Evolutionary conservation across 92 coral and sea anemone species (phyloP), one percentile per base, ranked within the genome.

Genomic region (Nematostella vectensis): DNA sequence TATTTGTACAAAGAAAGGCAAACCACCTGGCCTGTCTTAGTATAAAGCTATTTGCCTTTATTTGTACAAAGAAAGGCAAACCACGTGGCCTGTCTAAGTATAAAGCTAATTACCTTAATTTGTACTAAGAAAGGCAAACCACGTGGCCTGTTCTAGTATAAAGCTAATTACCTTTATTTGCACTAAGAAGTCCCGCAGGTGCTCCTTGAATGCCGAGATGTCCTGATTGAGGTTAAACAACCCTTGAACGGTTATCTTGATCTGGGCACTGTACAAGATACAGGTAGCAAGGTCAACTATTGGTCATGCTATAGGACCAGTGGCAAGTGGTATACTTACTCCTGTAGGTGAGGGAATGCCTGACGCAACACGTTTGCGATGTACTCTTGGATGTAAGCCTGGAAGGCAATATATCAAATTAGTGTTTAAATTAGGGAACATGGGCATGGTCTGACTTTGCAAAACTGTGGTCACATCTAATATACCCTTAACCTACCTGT

Each of bases 121-220:
- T n/a, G n/a, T n/a, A n/a, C n/a, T n/a, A n/a, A n/a, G n/a, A n/a
- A n/a, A n/a, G n/a, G n/a, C n/a, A n/a, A n/a, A n/a, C n/a, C n/a
- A n/a, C n/a, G n/a, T n/a, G n/a, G n/a, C n/a, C n/a, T n/a, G n/a
- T n/a, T n/a, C n/a, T n/a, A n/a, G n/a, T n/a, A n/a, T n/a, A n/a
- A n/a, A n/a, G n/a, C n/a, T n/a, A n/a, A n/a, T 45, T 47, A 87
- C 99, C 87, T 93, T 93, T 25, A 93, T 93, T 75, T 93, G 99
- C 4, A 93, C 99, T 56, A 93, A 72, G 72, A 93, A 93, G 71
- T 93, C 99, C 39, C 99, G 43, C 33, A 93, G 69, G 65, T 93
- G 99, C 47, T 93, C 99, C 57, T 93, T 93, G 51, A 93, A 93
- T 21, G 94, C 99, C n/a, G 99, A 93, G 26, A 93, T 93, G 61